Percentiles rank a stretch among this genome's conserved stretches.
These are phyloP conservation scores for Hydrotaea diabolus DNA, from an alignment of 2,888 invertebrate genomes.

Conservation along the genomic window DNA sequence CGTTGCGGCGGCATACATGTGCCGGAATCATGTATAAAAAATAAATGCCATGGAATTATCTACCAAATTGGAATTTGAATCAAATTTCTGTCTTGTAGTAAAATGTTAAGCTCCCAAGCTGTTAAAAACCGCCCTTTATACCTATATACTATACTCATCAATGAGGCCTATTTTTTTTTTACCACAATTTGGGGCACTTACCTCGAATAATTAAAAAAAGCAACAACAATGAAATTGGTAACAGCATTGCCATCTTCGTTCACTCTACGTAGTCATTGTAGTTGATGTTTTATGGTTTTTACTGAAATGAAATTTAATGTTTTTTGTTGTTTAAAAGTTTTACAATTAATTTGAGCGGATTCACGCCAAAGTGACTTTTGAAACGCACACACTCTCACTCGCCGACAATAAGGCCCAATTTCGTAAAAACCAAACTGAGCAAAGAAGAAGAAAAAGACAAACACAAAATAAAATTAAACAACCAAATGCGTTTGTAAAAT, in stretches of 20 bases:
- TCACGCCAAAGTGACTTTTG: slow-evolving; percentile 76
- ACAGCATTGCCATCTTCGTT: slow-evolving; percentile 16
- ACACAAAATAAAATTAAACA: slow-evolving; percentile 22
- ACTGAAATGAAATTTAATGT: neutral
- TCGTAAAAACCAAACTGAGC: neutral
- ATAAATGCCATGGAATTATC: no score
- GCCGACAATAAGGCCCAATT: neutral
- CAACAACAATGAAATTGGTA: slow-evolving; percentile 1
- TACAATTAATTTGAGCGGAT: slow-evolving; percentile 74
- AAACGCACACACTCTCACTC: slow-evolving; percentile 37
- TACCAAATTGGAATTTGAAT: no score
- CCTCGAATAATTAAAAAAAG: neutral
- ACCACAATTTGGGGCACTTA: no score
- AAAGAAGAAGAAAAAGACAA: neutral
- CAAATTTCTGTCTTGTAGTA: no score
- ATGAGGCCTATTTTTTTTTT: no score
- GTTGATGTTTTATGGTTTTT: slow-evolving; percentile 17
- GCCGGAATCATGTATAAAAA: no score
- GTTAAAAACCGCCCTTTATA: no score
- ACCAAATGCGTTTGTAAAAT: slow-evolving; percentile 6
- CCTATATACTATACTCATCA: no score
- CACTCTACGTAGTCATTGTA: neutral
- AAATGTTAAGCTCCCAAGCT: no score
- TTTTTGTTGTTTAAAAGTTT: slow-evolving; percentile 35
- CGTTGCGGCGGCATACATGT: no score